Evolutionary conservation across 2,888 invertebrate species (phyloP).

Genomic region (Melipona beecheii): DNA sequence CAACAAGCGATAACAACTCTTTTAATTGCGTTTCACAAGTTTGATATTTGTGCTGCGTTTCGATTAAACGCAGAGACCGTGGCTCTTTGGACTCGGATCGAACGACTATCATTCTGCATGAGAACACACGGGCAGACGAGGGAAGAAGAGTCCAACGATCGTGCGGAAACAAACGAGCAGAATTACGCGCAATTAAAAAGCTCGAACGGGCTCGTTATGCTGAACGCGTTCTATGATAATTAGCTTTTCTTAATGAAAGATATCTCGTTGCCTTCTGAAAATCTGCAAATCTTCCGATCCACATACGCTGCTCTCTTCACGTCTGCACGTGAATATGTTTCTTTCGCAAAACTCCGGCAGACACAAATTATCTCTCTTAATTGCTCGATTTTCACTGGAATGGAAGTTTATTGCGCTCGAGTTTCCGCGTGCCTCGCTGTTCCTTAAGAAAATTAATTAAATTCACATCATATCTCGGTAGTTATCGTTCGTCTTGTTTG

Average conservation of each 20-base stretch:
- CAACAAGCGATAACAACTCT: background rate
- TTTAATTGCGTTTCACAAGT: constrained; percentile 16
- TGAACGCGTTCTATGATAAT: constrained; percentile 5
- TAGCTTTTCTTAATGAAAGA: background rate
- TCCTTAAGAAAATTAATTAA: too few relatives aligned
- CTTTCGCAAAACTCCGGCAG: background rate
- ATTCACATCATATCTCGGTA: too few relatives aligned
- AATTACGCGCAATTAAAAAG: constrained; percentile 8
- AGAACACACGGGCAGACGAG: background rate
- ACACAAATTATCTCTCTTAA: background rate
- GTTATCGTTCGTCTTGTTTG: too few relatives aligned
- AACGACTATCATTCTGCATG: background rate
- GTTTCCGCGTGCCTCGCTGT: background rate
- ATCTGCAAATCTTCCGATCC: background rate
- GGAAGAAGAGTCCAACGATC: background rate
- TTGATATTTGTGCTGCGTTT: background rate
- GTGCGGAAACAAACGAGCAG: background rate
- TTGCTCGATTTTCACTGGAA: background rate
- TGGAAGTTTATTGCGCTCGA: background rate
- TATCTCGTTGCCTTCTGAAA: background rate
- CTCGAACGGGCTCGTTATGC: constrained; percentile 7
- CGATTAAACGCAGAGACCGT: background rate
- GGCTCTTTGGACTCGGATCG: background rate
- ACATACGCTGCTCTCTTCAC: background rate
- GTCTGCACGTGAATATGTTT: background rate